phyloP scores from a whole-genome alignment of 2,113 vertebrate species.

The Excalfactoria chinensis region DNA sequence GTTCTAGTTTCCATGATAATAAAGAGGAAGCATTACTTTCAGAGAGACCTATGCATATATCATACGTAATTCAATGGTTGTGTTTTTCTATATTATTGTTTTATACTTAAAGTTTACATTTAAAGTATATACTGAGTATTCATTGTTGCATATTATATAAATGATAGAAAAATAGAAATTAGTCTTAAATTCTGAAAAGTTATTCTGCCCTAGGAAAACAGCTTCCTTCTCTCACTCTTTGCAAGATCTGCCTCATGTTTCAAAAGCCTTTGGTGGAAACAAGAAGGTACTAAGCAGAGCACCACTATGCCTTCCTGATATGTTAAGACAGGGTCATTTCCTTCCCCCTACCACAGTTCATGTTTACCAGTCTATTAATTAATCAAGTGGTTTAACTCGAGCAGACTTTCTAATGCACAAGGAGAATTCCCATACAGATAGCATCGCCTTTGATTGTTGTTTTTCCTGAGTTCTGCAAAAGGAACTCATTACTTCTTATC shows the following conservation, averaged over 20 bases:
- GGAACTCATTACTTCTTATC: not conserved
- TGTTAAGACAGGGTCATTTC: not conserved
- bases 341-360: not conserved
- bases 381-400: not conserved
- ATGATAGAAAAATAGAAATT: not conserved
- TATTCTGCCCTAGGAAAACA: not conserved
- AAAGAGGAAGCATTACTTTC: too few species aligned
- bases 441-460: not conserved
- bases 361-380: not conserved
- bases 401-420: not conserved
- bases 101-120: not conserved
- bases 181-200: not conserved
- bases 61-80: not conserved
- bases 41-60: too few species aligned
- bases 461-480: not conserved
- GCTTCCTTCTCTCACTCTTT: not conserved
- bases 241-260: not conserved
- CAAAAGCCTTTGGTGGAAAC: not conserved
- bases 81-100: not conserved
- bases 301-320: not conserved
- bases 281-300: not conserved
- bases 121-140: not conserved
- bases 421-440: not conserved
- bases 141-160: not conserved
- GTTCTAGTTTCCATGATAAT: too few species aligned